Evolutionary conservation across 1,140 invertebrate genomes (phyloP), one percentile per base, ranked within the genome.

Genomic region (Leptinotarsa undecemlineata): DNA sequence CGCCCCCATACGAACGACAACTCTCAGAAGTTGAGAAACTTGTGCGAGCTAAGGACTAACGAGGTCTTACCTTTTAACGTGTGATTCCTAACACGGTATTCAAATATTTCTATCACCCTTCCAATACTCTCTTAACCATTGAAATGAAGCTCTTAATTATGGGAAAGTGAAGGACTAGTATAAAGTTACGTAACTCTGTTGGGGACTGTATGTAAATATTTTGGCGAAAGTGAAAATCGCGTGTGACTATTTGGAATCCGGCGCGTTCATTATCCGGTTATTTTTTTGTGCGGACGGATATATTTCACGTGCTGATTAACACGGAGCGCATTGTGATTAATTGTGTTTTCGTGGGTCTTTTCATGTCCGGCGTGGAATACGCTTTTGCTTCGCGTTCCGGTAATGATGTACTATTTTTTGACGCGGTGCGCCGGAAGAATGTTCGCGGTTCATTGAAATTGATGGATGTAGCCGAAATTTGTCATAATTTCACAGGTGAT

Each of bases 251-350:
- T 57, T 57, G 5, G 15, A 15, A n/a, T 57, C 51, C 17, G 15
- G 51, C 51, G 6, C n/a, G 51, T 57, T 15, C n/a, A 57, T 57
- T 57, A n/a, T 57, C 51, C 51, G 51, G 51, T 57, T 4, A 57
- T 15, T 57, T 57, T 42, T 57, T 57, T 5, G 17, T 57, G 51
- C n/a, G 51, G 51, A 15, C 51, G 51, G 51, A 57, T 17, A 57
- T 57, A 57, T 57, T 57, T 57, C 51, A 57, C 51, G 51, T 57
- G 51, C 51, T 57, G 51, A 57, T 57, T 57, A 57, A 57, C 51
- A 57, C 51, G n/a, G 15, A 19, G 17, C 51, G 51, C n/a, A 57
- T 57, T 57, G 51, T 57, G 51, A 57, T 57, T 57, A 57, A 57
- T 57, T 57, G 15, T 15, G 51, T 57, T 57, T 57, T 57, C n/a